A percentile compares a stretch with the other conserved stretches of the same genome.
These are phyloP conservation scores for Peromyscus aztecus DNA, from an alignment of 2,797 vertebrate species.

Conservation along the genomic window DNA sequence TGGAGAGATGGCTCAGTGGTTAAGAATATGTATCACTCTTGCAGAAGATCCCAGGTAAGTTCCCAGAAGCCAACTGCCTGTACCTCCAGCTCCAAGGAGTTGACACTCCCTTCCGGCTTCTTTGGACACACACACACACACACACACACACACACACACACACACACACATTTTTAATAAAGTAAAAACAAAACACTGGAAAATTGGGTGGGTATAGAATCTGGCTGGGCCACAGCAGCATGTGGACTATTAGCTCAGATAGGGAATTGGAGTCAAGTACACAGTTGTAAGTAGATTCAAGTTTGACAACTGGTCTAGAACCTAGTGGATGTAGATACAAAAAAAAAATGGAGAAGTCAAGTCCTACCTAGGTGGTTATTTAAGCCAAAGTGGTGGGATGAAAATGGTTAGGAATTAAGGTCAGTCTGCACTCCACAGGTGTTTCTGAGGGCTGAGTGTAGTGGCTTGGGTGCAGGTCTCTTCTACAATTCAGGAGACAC, in stretches of 20 bases:
- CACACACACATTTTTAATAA: background rate
- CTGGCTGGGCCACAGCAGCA: too few species aligned
- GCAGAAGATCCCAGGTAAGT: background rate
- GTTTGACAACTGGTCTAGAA: background rate
- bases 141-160: background rate
- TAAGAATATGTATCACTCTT: background rate
- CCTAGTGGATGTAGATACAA: background rate
- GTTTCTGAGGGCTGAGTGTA: background rate
- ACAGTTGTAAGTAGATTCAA: background rate
- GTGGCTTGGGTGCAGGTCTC: background rate
- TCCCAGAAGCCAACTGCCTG: background rate
- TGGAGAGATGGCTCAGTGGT: background rate
- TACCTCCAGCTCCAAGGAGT: background rate
- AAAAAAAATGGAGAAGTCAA: background rate
- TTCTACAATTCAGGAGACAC: constrained; percentile 4
- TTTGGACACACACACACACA: background rate
- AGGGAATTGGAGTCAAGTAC: background rate
- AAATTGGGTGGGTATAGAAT: background rate
- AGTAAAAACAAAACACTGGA: background rate
- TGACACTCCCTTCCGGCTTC: background rate
- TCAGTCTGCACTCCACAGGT: background rate
- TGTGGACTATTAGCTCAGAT: background rate
- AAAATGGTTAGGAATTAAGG: background rate
- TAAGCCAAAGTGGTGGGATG: background rate
- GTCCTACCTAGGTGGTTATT: background rate